phyloP scores from a whole-genome alignment of 2,797 vertebrate species.

The Pseudopleuronectes americanus region DNA sequence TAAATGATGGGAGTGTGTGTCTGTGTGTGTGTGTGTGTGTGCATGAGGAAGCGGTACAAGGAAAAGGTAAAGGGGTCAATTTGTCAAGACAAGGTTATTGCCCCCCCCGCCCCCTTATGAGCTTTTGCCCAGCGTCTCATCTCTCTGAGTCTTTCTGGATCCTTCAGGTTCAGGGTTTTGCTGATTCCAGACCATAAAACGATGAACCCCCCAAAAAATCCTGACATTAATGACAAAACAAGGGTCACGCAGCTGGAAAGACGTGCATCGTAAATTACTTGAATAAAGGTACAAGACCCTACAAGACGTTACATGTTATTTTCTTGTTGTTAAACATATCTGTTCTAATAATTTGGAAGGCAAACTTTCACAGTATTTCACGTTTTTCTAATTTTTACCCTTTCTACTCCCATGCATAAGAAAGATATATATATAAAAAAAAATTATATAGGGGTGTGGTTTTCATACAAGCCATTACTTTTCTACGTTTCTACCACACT shows the following conservation, averaged over 20 bases:
- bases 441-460: too few species aligned
- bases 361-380: too few species aligned
- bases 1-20: constrained; percentile 73
- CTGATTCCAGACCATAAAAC: constrained; percentile 3
- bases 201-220: too few species aligned
- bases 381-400: too few species aligned
- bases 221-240: constrained; percentile 9
- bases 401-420: too few species aligned
- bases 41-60: constrained; percentile 51
- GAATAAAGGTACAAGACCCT: too few species aligned
- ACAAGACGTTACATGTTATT: too few species aligned
- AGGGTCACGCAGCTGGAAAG: not conserved
- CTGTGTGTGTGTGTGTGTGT: constrained; percentile 37
- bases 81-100: constrained; percentile 75
- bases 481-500: too few species aligned
- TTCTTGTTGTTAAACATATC: too few species aligned
- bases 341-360: too few species aligned
- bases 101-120: constrained; percentile 14
- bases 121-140: constrained; percentile 16
- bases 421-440: too few species aligned
- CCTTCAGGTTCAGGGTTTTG: constrained; percentile 11
- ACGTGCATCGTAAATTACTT: constrained; percentile 17
- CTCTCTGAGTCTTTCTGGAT: not conserved
- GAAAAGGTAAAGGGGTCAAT: constrained; percentile 79
- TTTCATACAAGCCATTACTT: too few species aligned